These are phyloP conservation scores for Dinomys branickii DNA, from an alignment of 2,113 vertebrate genomes.

Conservation along the genomic window DNA sequence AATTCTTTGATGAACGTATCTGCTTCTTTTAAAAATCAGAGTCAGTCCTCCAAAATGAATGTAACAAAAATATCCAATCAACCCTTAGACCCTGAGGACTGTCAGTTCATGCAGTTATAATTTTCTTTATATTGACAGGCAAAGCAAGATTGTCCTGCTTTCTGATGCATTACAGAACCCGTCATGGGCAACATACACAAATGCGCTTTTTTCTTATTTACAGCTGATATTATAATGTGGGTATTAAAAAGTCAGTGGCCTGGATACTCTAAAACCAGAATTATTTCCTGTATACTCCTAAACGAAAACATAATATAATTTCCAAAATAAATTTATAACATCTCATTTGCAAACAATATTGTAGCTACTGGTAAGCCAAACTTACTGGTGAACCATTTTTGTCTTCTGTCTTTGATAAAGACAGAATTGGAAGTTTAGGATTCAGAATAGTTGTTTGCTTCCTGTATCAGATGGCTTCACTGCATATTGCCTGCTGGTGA, in stretches of 20 bases:
- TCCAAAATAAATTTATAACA: conserved; percentile 35
- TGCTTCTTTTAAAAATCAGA: not conserved
- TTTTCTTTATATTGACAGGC: conserved; percentile 47
- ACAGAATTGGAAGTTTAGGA: not conserved
- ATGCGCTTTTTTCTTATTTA: conserved; percentile 42
- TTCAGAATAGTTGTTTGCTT: not conserved
- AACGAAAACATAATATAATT: conserved; percentile 48
- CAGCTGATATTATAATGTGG: conserved; percentile 7
- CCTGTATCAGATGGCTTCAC: not conserved
- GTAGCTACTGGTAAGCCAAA: not conserved
- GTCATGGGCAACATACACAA: not conserved
- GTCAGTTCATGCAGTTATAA: conserved; percentile 4
- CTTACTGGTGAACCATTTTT: not conserved
- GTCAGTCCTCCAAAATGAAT: conserved; percentile 49
- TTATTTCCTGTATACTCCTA: not conserved
- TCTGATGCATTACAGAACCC: not conserved
- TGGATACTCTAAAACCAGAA: not conserved
- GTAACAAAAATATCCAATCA: conserved; percentile 48
- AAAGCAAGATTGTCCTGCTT: not conserved
- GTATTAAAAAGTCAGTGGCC: conserved; percentile 33
- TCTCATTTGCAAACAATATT: not conserved
- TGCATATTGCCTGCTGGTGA: not conserved
- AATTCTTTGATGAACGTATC: conserved; percentile 55
- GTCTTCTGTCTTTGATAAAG: not conserved
- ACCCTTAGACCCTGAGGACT: not conserved